Evolutionary conservation across 2,113 vertebrate species (phyloP), one percentile per base, ranked within the genome.

Genomic region (Pangasianodon hypophthalmus): DNA sequence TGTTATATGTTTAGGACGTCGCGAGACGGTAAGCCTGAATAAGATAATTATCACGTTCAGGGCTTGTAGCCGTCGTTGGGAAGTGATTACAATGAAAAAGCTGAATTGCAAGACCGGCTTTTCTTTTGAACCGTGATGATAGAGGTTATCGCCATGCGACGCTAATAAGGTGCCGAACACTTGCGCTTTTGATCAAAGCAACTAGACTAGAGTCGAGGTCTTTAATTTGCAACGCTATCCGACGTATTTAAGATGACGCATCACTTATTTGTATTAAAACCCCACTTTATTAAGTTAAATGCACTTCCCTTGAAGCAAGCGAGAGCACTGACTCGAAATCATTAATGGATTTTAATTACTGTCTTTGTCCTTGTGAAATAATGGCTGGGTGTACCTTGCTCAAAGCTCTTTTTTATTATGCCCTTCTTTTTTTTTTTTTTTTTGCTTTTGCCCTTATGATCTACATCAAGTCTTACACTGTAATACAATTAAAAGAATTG

Each of bases 1-100:
- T 90, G 92, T 79, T 16, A 29, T 16, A 50, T 7, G 87, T 93
- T 94, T 58, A 77, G 88, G 54, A 11, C 92, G 88, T 93, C 93
- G 32, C 84, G 91, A 94, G 92, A 94, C 92, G 91, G 93, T 92
- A 91, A 92, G 90, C 88, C 90, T 88, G 91, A 95, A 94, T 94
- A 93, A 95, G 95, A 95, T 96, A 93, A 95, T 96, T 94, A 95
- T 95, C 94, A 89, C 88, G 91, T 93, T 89, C 88, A 88, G 93
- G 94, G 92, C 91, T 86, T 94, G 93, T 93, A 94, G 92, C 90
- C 82, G 87, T 91, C 79, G 87, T 84, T 86, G 62, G 91, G 88
- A 71, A 94, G 90, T 94, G 95, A 95, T 96, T 95, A 95, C 91
- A 89, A 90, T 29, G 87, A 95, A 93, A 91, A 84, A 90, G 92